phyloP scores from a whole-genome alignment of 1,140 invertebrate species.

The Procambarus clarkii region DNA sequence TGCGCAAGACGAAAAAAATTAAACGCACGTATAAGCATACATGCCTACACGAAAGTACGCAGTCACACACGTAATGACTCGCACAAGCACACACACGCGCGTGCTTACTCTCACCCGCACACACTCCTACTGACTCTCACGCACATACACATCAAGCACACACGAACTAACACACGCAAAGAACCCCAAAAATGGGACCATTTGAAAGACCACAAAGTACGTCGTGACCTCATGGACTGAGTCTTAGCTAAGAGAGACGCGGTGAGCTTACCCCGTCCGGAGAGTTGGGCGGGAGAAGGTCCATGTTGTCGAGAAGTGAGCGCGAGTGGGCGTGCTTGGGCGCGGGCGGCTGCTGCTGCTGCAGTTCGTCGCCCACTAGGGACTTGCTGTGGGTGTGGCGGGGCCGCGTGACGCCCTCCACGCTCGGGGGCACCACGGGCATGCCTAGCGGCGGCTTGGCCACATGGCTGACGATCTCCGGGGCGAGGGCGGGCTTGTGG shows the following conservation, averaged over 20 bases:
- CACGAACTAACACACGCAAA: too few species aligned
- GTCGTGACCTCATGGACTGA: too few species aligned
- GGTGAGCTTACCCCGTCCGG: slow-evolving; percentile 44
- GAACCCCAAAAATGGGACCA: too few species aligned
- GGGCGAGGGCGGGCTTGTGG: slow-evolving; percentile 30
- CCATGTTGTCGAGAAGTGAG: slow-evolving; percentile 54
- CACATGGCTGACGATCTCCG: slow-evolving; percentile 18
- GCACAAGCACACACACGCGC: too few species aligned
- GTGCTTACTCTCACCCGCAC: too few species aligned
- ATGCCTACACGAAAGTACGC: too few species aligned
- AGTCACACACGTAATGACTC: too few species aligned
- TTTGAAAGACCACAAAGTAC: too few species aligned
- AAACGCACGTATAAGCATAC: too few species aligned
- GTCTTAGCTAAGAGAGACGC: not conserved
- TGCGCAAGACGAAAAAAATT: too few species aligned
- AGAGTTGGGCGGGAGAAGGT: slow-evolving; percentile 34
- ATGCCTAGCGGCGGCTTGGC: slow-evolving; percentile 31
- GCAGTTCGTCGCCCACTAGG: slow-evolving; percentile 44
- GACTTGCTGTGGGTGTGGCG: slow-evolving; percentile 52
- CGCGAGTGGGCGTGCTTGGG: slow-evolving; percentile 63
- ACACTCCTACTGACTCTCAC: too few species aligned
- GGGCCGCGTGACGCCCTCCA: slow-evolving; percentile 42
- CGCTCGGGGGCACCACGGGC: slow-evolving; percentile 53
- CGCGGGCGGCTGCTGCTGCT: slow-evolving; percentile 7
- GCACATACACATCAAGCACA: too few species aligned